A percentile compares a stretch with the other conserved stretches of the same genome.
These are phyloP conservation scores for Cherax quadricarinatus DNA, from an alignment of 1,140 invertebrate species.

Conservation along the genomic window DNA sequence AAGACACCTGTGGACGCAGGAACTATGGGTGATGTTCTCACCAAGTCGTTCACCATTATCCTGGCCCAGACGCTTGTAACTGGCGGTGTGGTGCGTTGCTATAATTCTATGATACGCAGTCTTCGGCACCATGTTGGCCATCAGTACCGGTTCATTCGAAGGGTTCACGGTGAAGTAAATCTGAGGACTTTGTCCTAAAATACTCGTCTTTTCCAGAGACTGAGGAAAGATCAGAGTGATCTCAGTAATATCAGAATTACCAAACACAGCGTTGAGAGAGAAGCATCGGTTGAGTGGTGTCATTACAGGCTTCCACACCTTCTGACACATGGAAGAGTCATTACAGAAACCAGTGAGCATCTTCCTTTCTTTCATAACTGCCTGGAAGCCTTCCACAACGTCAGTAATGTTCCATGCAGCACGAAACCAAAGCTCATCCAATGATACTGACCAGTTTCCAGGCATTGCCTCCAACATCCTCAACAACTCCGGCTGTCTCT, in stretches of 20 bases:
- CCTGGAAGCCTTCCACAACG: conserved; percentile 10
- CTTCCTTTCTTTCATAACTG: background rate
- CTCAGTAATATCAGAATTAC: background rate
- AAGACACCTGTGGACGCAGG: conserved; percentile 26
- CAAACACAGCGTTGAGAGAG: background rate
- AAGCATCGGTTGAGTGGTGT: conserved; percentile 33
- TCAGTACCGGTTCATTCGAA: background rate
- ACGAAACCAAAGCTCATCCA: conserved; percentile 1
- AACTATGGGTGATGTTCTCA: background rate
- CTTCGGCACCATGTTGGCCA: conserved; percentile 28
- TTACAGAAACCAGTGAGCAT: background rate
- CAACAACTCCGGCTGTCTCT: background rate
- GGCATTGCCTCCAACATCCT: conserved; percentile 20
- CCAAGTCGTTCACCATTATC: background rate
- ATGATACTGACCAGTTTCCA: conserved; percentile 18
- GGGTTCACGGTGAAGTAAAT: conserved; percentile 21
- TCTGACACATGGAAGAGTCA: background rate
- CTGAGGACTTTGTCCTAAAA: conserved; percentile 19
- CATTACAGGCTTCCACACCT: conserved; percentile 22
- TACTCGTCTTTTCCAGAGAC: background rate
- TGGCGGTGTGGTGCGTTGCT: background rate
- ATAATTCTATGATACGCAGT: background rate
- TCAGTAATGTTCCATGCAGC: conserved; percentile 35
- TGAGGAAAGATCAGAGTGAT: conserved; percentile 18
- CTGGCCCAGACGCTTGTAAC: background rate